Evolutionary conservation across 2,888 invertebrate species (phyloP).

Genomic region (Lymantria monacha): DNA sequence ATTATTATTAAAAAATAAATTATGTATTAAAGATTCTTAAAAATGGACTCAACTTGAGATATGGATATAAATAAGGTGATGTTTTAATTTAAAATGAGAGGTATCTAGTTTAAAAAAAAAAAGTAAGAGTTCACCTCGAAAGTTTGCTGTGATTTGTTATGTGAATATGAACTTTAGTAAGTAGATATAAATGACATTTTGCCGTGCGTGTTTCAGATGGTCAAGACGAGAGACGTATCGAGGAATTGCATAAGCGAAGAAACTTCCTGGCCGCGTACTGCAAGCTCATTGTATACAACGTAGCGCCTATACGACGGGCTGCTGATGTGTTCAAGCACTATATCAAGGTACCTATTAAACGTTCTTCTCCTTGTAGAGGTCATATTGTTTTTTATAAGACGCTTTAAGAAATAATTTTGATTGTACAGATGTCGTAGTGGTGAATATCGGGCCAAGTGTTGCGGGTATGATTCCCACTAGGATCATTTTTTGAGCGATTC

Average conservation of each 20-base stretch:
- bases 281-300: conserved; percentile 98
- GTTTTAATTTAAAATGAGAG: conserved; percentile 18
- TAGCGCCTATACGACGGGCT: conserved; percentile 94
- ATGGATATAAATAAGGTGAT: conserved; percentile 10
- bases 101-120: neutral
- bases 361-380: neutral
- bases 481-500: too few relatives aligned
- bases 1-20: too few relatives aligned
- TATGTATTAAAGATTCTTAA: too few relatives aligned
- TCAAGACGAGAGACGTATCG: conserved; percentile 97
- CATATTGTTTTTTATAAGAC: neutral
- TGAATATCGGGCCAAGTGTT: too few relatives aligned
- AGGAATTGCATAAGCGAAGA: conserved; percentile 97
- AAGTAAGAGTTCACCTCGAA: neutral
- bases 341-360: conserved; percentile 86
- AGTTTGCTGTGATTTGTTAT: neutral
- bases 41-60: conserved; percentile 20
- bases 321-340: conserved; percentile 98
- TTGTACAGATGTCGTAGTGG: too few relatives aligned
- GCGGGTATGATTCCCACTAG: too few relatives aligned
- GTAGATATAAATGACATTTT: neutral
- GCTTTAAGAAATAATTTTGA: too few relatives aligned
- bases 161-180: neutral
- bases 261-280: conserved; percentile 98
- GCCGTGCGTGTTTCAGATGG: conserved; percentile 82